Conservation (phyloP, 2,113 vertebrate species). For the Saguinus imperator region DNA sequence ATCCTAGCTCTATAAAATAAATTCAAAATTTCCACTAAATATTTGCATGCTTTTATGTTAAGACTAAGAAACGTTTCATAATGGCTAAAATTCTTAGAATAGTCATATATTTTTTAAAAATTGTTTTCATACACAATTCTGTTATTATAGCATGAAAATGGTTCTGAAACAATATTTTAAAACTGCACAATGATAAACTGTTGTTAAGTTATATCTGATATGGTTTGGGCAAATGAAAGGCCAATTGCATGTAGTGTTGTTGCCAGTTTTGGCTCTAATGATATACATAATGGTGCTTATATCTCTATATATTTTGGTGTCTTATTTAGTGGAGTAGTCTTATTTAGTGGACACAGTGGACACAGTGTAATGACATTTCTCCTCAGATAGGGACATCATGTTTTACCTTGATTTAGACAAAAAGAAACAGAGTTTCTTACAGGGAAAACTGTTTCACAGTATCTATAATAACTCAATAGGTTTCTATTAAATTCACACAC, state of each 20-base stretch:
- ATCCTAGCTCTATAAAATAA: slow-evolving; percentile 16
- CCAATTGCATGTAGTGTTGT: background rate
- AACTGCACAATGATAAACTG: background rate
- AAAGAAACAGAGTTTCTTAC: background rate
- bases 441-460: background rate
- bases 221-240: background rate
- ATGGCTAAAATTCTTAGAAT: slow-evolving; percentile 31
- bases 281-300: background rate
- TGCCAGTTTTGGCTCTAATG: background rate
- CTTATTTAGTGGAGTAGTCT: background rate
- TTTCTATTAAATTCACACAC: background rate
- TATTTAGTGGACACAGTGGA: background rate
- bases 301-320: background rate
- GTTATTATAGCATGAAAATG: background rate
- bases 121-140: background rate
- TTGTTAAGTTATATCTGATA: background rate
- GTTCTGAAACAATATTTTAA: background rate
- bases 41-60: background rate
- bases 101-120: slow-evolving; percentile 22
- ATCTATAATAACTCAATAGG: background rate
- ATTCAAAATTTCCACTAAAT: slow-evolving; percentile 18
- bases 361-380: background rate
- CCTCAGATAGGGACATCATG: background rate
- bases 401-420: background rate
- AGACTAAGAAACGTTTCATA: slow-evolving; percentile 26